Evolutionary conservation across 2,888 invertebrate genomes (phyloP).

Genomic region (Agonum fuliginosum): DNA sequence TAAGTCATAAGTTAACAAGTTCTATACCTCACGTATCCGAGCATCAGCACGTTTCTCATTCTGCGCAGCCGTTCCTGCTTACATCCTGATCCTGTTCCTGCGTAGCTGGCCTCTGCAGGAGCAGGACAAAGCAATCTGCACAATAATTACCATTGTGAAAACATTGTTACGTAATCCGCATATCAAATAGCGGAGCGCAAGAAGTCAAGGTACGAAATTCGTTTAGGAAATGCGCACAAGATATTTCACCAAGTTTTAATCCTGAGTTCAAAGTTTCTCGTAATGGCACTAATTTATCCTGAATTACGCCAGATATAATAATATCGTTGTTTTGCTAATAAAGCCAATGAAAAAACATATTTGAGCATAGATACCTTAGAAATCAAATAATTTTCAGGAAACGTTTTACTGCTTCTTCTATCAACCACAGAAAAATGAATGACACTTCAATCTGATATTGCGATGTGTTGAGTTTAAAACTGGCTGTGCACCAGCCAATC

Average conservation of each 20-base stretch:
- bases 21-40: conserved; percentile 30
- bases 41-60: conserved; percentile 44
- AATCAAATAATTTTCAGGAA: too few species aligned
- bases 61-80: conserved; percentile 26
- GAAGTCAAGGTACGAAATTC: conserved; percentile 3
- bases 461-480: too few species aligned
- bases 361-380: too few species aligned
- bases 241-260: neutral
- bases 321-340: too few species aligned
- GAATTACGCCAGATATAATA: too few species aligned
- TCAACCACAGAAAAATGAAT: too few species aligned
- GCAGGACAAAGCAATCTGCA: conserved; percentile 48
- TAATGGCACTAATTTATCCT: too few species aligned
- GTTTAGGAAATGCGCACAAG: conserved; percentile 1
- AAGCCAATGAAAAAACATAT: too few species aligned
- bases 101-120: conserved; percentile 15
- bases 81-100: conserved; percentile 23
- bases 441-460: too few species aligned
- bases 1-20: conserved; percentile 51
- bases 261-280: too few species aligned
- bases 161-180: conserved; percentile 51
- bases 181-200: conserved; percentile 3
- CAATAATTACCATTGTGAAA: conserved; percentile 51
- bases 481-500: too few species aligned
- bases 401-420: too few species aligned